Conservation (phyloP, 2,113 vertebrate genomes). For the Chiloscyllium plagiosum region DNA sequence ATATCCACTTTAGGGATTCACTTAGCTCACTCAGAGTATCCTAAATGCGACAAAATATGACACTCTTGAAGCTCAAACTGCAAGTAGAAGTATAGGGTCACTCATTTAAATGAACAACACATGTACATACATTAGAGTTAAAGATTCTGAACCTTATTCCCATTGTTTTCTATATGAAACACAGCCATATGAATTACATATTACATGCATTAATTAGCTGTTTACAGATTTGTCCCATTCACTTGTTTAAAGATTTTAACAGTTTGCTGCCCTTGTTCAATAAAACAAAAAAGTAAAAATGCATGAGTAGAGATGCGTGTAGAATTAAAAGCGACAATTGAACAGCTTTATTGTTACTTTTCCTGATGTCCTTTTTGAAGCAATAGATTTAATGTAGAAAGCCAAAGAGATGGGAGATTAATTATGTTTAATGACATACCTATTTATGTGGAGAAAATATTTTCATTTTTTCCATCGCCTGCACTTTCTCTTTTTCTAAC, state of each 20-base stretch:
- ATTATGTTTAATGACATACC: background rate
- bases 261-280: background rate
- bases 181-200: background rate
- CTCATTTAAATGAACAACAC: background rate
- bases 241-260: background rate
- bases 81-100: background rate
- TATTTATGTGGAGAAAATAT: background rate
- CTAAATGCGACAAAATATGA: slow-evolving; percentile 1
- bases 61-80: background rate
- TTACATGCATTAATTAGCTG: background rate
- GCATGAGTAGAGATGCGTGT: background rate
- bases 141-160: background rate
- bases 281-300: background rate
- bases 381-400: background rate
- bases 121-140: background rate
- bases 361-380: background rate
- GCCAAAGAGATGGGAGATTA: background rate
- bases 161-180: background rate
- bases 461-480: background rate
- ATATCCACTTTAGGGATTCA: background rate
- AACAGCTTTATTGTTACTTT: background rate
- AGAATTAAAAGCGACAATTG: background rate
- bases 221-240: background rate
- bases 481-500: background rate
- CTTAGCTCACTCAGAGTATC: background rate